Base-by-base conservation (phyloP, 2,888 invertebrate species). In the Apotomis betuletana region DNA sequence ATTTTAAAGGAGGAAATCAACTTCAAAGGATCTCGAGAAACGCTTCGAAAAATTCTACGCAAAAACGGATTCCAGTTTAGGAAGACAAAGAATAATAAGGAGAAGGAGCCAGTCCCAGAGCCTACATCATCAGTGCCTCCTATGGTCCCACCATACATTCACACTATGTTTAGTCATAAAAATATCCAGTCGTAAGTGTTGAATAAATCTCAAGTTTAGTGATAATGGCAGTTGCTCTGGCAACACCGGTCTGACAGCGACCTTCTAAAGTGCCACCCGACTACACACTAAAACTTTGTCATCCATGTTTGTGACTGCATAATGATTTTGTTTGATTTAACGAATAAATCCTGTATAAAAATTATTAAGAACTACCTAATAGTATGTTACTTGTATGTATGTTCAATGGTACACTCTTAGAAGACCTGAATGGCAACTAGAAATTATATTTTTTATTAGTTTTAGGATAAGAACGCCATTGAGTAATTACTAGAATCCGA, bases 21-120 rank as follows among this genome's bases (percentile, higher is more conserved):
- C 74, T 92, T 92, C 73, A 92, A 92, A 80, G 92, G 92, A 0
- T 92, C 92, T 0, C 81, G 92, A 57, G 92, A 92, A 78, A 92
- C 92, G 0, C 78, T 92, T 0, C 83, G 92, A 6, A 92, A 92
- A 77, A 92, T 92, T 52, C 80, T 92, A 0, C 86, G 92, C 52
- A 92, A 92, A 80, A 91, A 92, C 81, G 92, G 92, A 4, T 92
- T 92, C 71, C 92, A 92, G 70, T 92, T 92, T 76, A 86, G 92
- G 51, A 92, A 92, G 82, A 89, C 92, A 9, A 92, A 92, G 79
- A 90, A 90, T 74, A 89, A 85, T 70, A 92, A 92, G 74, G 92
- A 92, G 9, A 92, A 92, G 64, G 92, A 92, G 65, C 82, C 85
- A 0, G 76, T 77, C 0, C 86, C 84, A 0, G 89, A 90, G 63